phyloP scores from a whole-genome alignment of 2,888 invertebrate species.

The Rambutsinella grinnellia region DNA sequence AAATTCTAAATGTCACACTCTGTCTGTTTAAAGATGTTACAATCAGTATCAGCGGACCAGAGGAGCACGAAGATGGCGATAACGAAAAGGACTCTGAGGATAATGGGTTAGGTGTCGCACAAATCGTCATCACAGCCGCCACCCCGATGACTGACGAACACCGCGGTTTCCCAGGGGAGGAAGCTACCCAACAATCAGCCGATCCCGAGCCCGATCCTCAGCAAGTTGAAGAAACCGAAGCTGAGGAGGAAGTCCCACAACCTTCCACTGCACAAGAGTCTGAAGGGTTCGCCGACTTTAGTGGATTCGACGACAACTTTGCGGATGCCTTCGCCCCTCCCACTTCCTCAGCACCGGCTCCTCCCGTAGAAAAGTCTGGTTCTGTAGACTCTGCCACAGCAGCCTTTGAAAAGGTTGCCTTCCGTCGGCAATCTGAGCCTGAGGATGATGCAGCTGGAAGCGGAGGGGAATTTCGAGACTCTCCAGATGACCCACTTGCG shows the following conservation, averaged over 20 bases:
- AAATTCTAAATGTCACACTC: not conserved
- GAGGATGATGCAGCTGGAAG: constrained; percentile 21
- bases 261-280: constrained; percentile 11
- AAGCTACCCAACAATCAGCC: constrained; percentile 59
- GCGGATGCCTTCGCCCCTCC: constrained; percentile 34
- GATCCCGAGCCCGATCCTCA: constrained; percentile 22
- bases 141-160: constrained; percentile 92
- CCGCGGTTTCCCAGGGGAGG: constrained; percentile 70
- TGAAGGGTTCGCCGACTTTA: constrained; percentile 21
- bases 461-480: constrained; percentile 5
- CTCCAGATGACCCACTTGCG: constrained; percentile 47
- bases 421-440: constrained; percentile 38
- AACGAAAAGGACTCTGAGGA: constrained; percentile 71
- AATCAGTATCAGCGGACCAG: constrained; percentile 51
- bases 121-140: constrained; percentile 93
- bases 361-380: constrained; percentile 26
- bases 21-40: constrained; percentile 38
- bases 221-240: constrained; percentile 72
- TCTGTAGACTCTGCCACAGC: constrained; percentile 17
- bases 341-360: constrained; percentile 5
- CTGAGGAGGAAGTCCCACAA: constrained; percentile 70
- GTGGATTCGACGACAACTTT: constrained; percentile 40
- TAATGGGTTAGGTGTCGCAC: constrained; percentile 83
- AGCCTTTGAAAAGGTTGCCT: constrained; percentile 38
- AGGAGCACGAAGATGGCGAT: constrained; percentile 30